These are phyloP conservation scores for Saguinus midas DNA, from an alignment of 2,113 vertebrate species.

Conservation along the genomic window DNA sequence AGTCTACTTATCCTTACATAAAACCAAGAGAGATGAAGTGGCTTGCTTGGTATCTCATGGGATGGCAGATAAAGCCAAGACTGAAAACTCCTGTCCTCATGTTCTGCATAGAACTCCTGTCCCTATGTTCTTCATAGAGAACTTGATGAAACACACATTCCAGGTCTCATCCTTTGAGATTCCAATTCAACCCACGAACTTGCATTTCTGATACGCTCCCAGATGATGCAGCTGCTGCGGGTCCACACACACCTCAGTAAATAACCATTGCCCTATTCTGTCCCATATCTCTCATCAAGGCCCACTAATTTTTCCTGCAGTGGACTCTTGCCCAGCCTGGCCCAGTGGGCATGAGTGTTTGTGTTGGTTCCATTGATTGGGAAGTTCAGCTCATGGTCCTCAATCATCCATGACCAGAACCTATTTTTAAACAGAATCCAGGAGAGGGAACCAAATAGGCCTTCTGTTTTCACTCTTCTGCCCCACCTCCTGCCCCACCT, in stretches of 20 bases:
- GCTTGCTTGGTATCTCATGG: rapidly evolving
- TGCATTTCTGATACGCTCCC: background rate
- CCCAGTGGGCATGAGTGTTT: background rate
- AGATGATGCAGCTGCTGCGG: background rate
- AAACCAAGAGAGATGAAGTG: background rate
- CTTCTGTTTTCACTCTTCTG: background rate
- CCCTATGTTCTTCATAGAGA: no score
- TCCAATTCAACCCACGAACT: background rate
- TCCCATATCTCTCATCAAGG: background rate
- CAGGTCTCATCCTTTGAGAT: background rate
- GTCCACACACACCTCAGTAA: background rate
- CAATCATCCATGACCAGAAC: background rate
- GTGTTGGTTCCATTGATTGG: background rate
- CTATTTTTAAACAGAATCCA: slow-evolving; percentile 1
- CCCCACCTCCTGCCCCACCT: background rate
- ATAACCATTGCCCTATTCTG: background rate
- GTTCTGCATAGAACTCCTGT: background rate
- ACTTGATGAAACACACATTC: background rate
- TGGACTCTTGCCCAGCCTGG: background rate
- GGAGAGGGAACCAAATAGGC: background rate
- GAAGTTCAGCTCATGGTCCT: background rate
- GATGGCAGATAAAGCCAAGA: background rate
- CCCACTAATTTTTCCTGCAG: background rate
- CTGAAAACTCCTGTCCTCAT: background rate
- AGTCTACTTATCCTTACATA: background rate